A percentile compares a stretch with the other conserved stretches of the same genome.
These are phyloP conservation scores for Trididemnum clinides DNA, from an alignment of 23 tunicate species.

Conservation along the genomic window DNA sequence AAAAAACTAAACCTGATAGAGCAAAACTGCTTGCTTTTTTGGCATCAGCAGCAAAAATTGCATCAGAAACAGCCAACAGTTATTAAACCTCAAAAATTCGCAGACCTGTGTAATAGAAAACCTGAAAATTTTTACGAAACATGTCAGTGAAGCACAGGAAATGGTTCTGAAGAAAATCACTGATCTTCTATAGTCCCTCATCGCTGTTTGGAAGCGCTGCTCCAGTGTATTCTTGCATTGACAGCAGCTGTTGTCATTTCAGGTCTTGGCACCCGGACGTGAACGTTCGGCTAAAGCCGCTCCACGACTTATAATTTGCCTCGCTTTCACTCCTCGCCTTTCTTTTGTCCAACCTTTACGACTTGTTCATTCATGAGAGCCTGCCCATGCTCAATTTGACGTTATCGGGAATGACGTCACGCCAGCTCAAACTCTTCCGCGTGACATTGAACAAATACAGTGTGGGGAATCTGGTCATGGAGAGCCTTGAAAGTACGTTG, in stretches of 20 bases:
- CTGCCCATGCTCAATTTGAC: conserved; percentile 12
- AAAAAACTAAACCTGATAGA: too few species aligned
- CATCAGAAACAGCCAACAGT: too few species aligned
- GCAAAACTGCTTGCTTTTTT: too few species aligned
- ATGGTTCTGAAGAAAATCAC: too few species aligned
- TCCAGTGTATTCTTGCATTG: too few species aligned
- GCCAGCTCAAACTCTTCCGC: conserved; percentile 43
- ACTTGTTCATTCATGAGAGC: conserved; percentile 20
- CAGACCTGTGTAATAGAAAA: too few species aligned
- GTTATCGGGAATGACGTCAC: conserved; percentile 19
- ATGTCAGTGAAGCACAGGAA: too few species aligned
- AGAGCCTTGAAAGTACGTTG: conserved; percentile 20
- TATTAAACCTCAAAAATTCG: too few species aligned
- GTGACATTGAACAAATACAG: conserved; percentile 29
- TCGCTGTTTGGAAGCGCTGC: not conserved
- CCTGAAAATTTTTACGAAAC: too few species aligned
- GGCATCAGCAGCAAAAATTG: too few species aligned
- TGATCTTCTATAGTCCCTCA: too few species aligned
- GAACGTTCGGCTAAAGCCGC: not conserved
- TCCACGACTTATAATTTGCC: conserved; percentile 48
- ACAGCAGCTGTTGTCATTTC: not conserved
- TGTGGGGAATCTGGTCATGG: conserved; percentile 17
- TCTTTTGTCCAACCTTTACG: conserved; percentile 39
- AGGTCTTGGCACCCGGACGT: conserved; percentile 56
- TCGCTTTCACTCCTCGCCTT: conserved; percentile 32